A percentile compares a stretch with the other conserved stretches of the same genome.
Conservation (phyloP, 2,888 invertebrate genomes). For the Sphecodes monilicornis region DNA sequence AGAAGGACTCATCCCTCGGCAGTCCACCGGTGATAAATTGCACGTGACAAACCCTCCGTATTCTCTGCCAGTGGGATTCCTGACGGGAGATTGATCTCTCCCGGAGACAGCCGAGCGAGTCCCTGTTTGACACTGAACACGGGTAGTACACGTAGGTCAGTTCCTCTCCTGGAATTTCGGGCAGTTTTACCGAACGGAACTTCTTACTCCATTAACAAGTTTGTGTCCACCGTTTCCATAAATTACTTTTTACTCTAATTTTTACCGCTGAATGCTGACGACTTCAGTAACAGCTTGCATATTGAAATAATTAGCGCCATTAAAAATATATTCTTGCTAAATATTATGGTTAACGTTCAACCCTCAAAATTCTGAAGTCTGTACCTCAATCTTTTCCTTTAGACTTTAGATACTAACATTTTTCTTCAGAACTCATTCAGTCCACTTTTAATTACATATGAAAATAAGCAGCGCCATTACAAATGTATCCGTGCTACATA, state of each 20-base stretch:
- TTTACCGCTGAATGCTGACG: neutral
- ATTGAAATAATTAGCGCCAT: too few species aligned
- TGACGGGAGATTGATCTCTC: slow-evolving; percentile 70
- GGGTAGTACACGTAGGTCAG: slow-evolving; percentile 64
- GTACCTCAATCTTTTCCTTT: too few species aligned
- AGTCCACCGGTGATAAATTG: slow-evolving; percentile 75
- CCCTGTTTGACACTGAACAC: slow-evolving; percentile 47
- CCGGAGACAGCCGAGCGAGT: slow-evolving; percentile 30
- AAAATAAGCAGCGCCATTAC: too few species aligned
- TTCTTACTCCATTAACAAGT: neutral
- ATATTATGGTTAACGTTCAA: too few species aligned
- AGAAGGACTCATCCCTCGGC: slow-evolving; percentile 49
- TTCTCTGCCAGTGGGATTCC: slow-evolving; percentile 56
- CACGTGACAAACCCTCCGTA: slow-evolving; percentile 73
- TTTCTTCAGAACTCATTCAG: too few species aligned
- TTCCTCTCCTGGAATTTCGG: slow-evolving; percentile 46
- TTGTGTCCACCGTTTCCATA: neutral
- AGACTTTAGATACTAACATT: too few species aligned
- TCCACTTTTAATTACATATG: too few species aligned
- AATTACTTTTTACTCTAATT: neutral
- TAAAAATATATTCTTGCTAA: too few species aligned
- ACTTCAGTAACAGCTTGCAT: neutral
- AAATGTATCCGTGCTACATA: too few species aligned
- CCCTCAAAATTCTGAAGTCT: too few species aligned
- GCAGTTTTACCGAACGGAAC: slow-evolving; percentile 20